Conservation (phyloP, 2,888 invertebrate species). For the Mesochorus sp. region DNA sequence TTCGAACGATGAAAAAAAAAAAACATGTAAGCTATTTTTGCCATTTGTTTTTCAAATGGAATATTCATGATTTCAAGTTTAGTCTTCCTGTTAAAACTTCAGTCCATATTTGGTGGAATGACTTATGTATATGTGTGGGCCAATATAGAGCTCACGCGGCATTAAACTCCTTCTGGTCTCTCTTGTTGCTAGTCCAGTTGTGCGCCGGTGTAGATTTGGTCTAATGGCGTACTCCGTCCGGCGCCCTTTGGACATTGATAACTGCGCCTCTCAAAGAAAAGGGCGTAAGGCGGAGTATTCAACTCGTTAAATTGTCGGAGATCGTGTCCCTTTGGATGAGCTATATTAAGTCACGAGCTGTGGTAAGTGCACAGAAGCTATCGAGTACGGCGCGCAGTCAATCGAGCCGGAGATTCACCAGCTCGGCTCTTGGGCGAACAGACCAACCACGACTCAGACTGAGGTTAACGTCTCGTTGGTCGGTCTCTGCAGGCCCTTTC, state of each 20-base stretch:
- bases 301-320: not conserved
- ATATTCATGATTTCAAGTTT: too few species aligned
- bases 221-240: conserved; percentile 1
- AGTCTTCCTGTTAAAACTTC: too few species aligned
- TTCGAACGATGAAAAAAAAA: too few species aligned
- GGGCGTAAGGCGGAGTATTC: not conserved
- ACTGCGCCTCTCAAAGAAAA: not conserved
- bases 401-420: conserved; percentile 18
- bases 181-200: conserved; percentile 21
- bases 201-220: not conserved
- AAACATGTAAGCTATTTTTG: too few species aligned
- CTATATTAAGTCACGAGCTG: not conserved
- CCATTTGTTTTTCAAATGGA: too few species aligned
- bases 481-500: not conserved
- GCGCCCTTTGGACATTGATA: not conserved
- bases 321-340: not conserved
- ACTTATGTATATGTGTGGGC: too few species aligned
- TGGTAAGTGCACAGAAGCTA: conserved; percentile 5
- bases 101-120: too few species aligned
- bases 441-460: conserved; percentile 7
- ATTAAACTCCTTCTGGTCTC: conserved; percentile 62
- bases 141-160: conserved; percentile 60
- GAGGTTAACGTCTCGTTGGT: conserved; percentile 41
- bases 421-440: not conserved
- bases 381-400: conserved; percentile 13